These are phyloP conservation scores for Nautilus pompilius DNA, from an alignment of 1,140 invertebrate genomes.

Conservation along the genomic window DNA sequence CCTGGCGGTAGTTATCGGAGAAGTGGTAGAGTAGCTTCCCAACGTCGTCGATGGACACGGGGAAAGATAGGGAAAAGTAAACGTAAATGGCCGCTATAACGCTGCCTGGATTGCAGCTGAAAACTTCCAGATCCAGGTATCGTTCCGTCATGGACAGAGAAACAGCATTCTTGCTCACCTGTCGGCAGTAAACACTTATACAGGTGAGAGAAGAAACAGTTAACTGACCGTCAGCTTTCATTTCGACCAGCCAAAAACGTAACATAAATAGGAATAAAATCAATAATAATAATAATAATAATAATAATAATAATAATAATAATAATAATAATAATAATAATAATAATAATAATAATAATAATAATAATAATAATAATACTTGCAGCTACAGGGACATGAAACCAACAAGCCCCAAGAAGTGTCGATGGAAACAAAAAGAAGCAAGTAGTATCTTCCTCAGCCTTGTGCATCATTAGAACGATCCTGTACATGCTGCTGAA, in stretches of 20 bases:
- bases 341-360: background rate
- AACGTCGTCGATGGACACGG: no score
- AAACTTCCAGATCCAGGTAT: background rate
- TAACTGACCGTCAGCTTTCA: background rate
- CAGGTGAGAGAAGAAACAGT: background rate
- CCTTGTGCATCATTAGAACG: no score
- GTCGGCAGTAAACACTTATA: background rate
- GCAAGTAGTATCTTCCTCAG: no score
- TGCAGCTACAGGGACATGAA: no score
- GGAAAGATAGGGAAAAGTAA: background rate
- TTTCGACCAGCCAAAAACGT: background rate
- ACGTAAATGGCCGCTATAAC: background rate
- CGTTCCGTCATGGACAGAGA: background rate
- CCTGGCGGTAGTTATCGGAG: no score
- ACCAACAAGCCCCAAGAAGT: no score
- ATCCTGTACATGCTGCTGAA: no score
- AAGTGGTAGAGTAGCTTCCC: no score
- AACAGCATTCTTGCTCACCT: background rate
- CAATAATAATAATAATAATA: background rate
- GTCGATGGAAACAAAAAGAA: no score
- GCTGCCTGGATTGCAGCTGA: background rate
- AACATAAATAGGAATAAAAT: background rate
- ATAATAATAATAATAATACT: background rate
- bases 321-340: background rate
- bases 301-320: constrained; percentile 1